These are phyloP conservation scores for Hypothenemus hampei DNA, from an alignment of 1,140 invertebrate genomes.

Conservation along the genomic window DNA sequence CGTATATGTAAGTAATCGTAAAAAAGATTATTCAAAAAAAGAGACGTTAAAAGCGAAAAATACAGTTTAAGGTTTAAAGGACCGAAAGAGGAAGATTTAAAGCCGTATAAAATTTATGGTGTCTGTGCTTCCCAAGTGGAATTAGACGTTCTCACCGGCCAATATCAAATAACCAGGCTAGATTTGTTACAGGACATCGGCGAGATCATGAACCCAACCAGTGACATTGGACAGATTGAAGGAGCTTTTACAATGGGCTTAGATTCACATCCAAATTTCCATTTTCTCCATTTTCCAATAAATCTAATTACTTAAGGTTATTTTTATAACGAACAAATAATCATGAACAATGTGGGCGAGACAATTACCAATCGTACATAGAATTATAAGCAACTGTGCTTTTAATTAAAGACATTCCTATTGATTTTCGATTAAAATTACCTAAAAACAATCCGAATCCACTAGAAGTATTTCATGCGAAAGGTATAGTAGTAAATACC, in stretches of 20 bases:
- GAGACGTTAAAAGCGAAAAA: no score
- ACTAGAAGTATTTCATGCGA: conserved; percentile 67
- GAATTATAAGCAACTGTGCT: conserved; percentile 78
- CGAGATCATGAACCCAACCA: conserved; percentile 65
- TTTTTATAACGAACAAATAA: conserved; percentile 69
- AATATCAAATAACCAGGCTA: conserved; percentile 58
- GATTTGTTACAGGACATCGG: conserved; percentile 75
- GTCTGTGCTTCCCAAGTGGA: conserved; percentile 42
- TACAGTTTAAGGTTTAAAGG: not conserved
- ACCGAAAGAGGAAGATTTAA: not conserved
- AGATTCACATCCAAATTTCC: not conserved
- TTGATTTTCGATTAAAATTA: conserved; percentile 74
- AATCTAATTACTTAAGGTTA: conserved; percentile 62
- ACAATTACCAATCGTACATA: conserved; percentile 71
- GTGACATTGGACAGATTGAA: conserved; percentile 84
- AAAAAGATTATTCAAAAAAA: no score
- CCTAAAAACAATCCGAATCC: conserved; percentile 64
- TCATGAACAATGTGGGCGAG: conserved; percentile 64
- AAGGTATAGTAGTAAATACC: no score
- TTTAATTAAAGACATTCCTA: conserved; percentile 81
- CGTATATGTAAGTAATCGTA: not conserved
- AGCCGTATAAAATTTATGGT: conserved; percentile 28
- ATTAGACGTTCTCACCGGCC: conserved; percentile 73
- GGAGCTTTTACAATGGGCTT: conserved; percentile 84
- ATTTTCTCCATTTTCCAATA: no score